These are phyloP conservation scores for Melozone crissalis DNA, from an alignment of 2,113 vertebrate species.

Conservation along the genomic window DNA sequence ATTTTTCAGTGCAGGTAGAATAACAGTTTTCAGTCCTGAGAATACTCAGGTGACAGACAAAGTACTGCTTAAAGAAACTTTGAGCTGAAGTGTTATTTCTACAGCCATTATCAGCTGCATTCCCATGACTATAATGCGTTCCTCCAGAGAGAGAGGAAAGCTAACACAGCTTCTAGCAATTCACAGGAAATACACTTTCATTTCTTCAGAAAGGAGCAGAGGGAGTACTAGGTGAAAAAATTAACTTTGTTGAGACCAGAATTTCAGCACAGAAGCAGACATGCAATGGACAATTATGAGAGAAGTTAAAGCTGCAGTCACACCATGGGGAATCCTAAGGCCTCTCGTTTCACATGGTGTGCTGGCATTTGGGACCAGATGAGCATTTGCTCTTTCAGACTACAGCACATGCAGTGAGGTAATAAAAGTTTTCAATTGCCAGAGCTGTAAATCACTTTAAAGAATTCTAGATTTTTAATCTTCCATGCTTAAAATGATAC, in stretches of 20 bases:
- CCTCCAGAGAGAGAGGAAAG: slow-evolving; percentile 39
- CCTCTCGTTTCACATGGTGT: neutral
- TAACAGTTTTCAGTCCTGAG: slow-evolving; percentile 54
- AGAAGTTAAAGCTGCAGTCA: neutral
- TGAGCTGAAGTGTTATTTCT: slow-evolving; percentile 61
- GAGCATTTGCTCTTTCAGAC: neutral
- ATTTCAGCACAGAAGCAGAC: slow-evolving; percentile 9
- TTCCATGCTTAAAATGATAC: neutral
- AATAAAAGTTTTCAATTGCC: slow-evolving; percentile 1
- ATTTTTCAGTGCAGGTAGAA: slow-evolving; percentile 54
- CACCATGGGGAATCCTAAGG: neutral
- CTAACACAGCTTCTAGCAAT: slow-evolving; percentile 17
- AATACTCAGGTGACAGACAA: slow-evolving; percentile 53
- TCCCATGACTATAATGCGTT: slow-evolving; percentile 55
- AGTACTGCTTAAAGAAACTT: slow-evolving; percentile 67
- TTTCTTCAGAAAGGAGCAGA: slow-evolving; percentile 23
- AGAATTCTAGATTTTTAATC: neutral
- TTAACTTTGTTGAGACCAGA: neutral
- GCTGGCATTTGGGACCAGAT: neutral
- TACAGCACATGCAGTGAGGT: neutral
- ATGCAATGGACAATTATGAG: neutral
- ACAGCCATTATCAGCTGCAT: slow-evolving; percentile 55
- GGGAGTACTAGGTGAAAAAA: slow-evolving; percentile 28
- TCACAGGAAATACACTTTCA: slow-evolving; percentile 39
- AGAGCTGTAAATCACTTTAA: slow-evolving; percentile 1